A percentile compares a stretch with the other conserved stretches of the same genome.
These are phyloP conservation scores for Coregonus suidteri DNA, from an alignment of 2,797 vertebrate genomes.

Conservation along the genomic window DNA sequence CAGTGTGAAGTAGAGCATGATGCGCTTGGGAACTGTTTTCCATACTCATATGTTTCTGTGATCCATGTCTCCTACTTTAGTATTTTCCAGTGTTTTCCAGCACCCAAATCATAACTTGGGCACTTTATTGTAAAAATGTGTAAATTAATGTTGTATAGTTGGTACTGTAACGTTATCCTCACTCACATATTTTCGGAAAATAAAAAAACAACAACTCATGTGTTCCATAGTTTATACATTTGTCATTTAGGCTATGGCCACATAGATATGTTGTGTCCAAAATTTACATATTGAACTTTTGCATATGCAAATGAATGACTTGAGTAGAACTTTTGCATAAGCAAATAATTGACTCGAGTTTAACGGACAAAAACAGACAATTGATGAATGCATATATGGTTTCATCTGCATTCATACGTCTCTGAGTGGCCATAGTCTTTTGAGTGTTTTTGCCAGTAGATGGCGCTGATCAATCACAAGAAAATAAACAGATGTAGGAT, in stretches of 20 bases:
- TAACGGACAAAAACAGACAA: not conserved
- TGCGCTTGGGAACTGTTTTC: not conserved
- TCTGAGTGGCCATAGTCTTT: not conserved
- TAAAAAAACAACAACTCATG: slow-evolving; percentile 3
- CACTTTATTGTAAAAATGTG: not conserved
- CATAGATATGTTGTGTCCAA: no score
- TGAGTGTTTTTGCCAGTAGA: slow-evolving; percentile 46
- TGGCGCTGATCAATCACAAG: slow-evolving; percentile 50
- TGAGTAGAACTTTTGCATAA: no score
- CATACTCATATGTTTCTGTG: not conserved
- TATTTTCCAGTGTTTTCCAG: no score
- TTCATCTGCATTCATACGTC: not conserved
- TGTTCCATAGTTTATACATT: no score
- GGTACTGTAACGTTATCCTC: not conserved
- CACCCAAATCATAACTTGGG: not conserved
- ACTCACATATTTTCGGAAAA: not conserved
- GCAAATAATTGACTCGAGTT: no score
- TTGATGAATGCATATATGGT: not conserved
- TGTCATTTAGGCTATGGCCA: no score
- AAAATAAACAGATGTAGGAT: not conserved
- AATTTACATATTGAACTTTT: no score
- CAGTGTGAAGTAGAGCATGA: slow-evolving; percentile 13
- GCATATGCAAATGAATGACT: no score
- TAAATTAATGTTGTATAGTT: slow-evolving; percentile 11
- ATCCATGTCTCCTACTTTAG: no score